A percentile compares a stretch with the other conserved stretches of the same genome.
phyloP scores from a whole-genome alignment of 2,797 vertebrate species.

The Discoglossus pictus region DNA sequence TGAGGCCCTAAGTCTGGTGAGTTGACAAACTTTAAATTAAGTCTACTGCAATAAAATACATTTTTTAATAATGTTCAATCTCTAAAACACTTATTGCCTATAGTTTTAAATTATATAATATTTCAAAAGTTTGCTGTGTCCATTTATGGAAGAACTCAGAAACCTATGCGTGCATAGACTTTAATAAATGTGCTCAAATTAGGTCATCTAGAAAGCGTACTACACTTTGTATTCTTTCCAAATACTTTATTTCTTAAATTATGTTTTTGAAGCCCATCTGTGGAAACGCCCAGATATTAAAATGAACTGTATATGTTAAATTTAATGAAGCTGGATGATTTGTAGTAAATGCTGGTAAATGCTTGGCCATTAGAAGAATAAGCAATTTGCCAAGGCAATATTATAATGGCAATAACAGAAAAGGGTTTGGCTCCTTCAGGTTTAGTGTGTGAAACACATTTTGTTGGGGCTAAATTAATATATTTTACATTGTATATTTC shows the following conservation, averaged over 20 bases:
- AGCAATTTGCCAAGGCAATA: slow-evolving; percentile 5
- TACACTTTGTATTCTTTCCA: background rate
- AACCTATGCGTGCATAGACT: too few species aligned
- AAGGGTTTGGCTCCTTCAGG: background rate
- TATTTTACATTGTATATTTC: too few species aligned
- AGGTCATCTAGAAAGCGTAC: slow-evolving; percentile 16
- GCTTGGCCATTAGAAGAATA: background rate
- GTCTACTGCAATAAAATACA: too few species aligned
- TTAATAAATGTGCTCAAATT: too few species aligned
- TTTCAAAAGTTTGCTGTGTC: too few species aligned
- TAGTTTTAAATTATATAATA: too few species aligned
- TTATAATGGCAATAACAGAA: background rate
- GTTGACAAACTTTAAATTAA: too few species aligned
- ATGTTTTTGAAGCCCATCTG: background rate
- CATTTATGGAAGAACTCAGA: too few species aligned
- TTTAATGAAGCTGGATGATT: slow-evolving; percentile 15
- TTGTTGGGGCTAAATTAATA: background rate
- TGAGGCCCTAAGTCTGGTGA: too few species aligned
- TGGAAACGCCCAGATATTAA: slow-evolving; percentile 4
- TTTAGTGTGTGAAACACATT: background rate
- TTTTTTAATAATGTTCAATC: too few species aligned
- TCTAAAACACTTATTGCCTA: too few species aligned
- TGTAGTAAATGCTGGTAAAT: slow-evolving; percentile 24
- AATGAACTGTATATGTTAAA: slow-evolving; percentile 10
- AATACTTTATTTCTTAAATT: background rate